Evolutionary conservation across 2,113 vertebrate genomes (phyloP).

Genomic region (Petrocephalus microphthalmus): DNA sequence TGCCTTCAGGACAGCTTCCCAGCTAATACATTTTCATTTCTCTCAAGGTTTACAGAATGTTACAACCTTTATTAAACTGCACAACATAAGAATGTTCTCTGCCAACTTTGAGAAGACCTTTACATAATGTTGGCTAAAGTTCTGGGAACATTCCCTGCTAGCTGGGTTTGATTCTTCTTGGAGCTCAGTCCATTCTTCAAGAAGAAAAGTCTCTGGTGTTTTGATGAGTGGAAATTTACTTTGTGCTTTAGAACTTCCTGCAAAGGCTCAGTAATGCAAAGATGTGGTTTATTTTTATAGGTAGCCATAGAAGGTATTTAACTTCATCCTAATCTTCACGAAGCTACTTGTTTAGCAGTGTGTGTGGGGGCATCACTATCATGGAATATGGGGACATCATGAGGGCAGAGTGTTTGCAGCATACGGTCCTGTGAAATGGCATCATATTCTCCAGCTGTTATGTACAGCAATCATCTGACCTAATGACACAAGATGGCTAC

Average conservation of each 20-base stretch:
- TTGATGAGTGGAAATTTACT: not conserved
- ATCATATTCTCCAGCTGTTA: not conserved
- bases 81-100: not conserved
- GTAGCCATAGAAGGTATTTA: not conserved
- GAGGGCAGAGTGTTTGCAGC: not conserved
- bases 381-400: too few relatives aligned
- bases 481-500: not conserved
- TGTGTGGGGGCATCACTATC: not conserved
- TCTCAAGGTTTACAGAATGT: not conserved
- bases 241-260: not conserved
- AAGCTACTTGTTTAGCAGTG: not conserved
- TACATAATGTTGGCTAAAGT: not conserved
- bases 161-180: not conserved
- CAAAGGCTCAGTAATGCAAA: not conserved
- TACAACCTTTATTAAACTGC: not conserved
- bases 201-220: not conserved
- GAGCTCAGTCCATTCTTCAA: not conserved
- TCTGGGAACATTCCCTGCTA: not conserved
- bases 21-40: not conserved
- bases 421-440: not conserved
- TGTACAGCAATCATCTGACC: not conserved
- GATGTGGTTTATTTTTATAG: not conserved
- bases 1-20: not conserved
- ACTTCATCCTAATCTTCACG: not conserved
- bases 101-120: not conserved